Evolutionary conservation across 2,113 vertebrate genomes (phyloP).

Genomic region (Sciurus niger): DNA sequence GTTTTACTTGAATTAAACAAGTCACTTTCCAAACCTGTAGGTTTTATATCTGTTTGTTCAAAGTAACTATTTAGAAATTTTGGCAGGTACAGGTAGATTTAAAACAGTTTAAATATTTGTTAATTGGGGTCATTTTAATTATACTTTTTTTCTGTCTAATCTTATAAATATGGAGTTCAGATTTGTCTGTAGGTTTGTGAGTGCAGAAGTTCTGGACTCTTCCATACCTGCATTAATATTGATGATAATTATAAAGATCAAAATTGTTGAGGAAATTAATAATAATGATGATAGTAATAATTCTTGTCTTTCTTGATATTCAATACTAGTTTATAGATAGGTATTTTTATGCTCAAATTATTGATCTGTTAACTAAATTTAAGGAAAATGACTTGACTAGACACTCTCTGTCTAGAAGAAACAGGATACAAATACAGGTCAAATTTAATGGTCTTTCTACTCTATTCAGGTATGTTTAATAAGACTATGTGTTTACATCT

Average conservation of each 20-base stretch:
- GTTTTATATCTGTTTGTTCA: conserved; percentile 23
- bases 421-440: not conserved
- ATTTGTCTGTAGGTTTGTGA: not conserved
- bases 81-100: not conserved
- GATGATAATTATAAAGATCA: not conserved
- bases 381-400: not conserved
- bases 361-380: conserved; percentile 2
- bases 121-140: not conserved
- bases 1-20: conserved; percentile 28
- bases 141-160: not conserved
- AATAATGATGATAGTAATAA: not conserved
- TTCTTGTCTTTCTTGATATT: not conserved
- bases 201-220: not conserved
- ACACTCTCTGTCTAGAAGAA: not conserved
- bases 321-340: not conserved
- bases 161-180: not conserved
- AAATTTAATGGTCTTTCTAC: not conserved
- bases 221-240: not conserved
- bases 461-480: not conserved
- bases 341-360: not conserved
- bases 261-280: not conserved
- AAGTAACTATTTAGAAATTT: not conserved
- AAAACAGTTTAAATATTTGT: not conserved
- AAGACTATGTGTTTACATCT: not conserved
- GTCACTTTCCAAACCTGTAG: not conserved